Evolutionary conservation across 2,888 invertebrate species (phyloP).

Genomic region (Pristionchus exspectatus): DNA sequence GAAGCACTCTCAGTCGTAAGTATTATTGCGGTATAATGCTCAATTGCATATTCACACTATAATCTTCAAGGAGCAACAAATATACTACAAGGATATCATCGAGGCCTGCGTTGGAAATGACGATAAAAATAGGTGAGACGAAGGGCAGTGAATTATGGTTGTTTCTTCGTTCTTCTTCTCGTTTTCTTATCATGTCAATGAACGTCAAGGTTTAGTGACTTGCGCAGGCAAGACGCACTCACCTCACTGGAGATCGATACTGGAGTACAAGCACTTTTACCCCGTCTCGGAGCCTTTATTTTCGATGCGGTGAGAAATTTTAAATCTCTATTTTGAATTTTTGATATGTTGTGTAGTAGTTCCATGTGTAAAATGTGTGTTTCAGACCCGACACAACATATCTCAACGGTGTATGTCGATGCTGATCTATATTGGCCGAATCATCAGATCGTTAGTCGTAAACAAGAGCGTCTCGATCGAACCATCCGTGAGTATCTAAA

Average conservation of each 20-base stretch:
- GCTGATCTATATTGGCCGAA: conserved; percentile 65
- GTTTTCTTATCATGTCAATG: background rate
- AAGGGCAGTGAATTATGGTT: background rate
- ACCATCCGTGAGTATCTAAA: conserved; percentile 59
- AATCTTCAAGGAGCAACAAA: conserved; percentile 64
- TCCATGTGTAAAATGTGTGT: background rate
- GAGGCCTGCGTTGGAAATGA: conserved; percentile 66
- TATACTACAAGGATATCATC: conserved; percentile 66
- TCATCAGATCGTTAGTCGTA: conserved; percentile 60
- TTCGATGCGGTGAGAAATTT: conserved; percentile 81
- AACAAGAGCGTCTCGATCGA: conserved; percentile 64
- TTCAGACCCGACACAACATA: conserved; percentile 60
- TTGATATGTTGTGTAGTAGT: no score
- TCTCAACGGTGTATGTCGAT: conserved; percentile 64
- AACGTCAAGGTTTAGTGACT: background rate
- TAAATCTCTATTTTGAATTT: conserved; percentile 79
- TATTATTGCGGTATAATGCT: background rate
- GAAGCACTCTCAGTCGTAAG: conserved; percentile 51
- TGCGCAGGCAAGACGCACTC: conserved; percentile 71
- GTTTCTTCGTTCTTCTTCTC: background rate
- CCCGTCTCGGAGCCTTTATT: conserved; percentile 15
- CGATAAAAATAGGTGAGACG: conserved; percentile 81
- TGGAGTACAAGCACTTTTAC: conserved; percentile 61
- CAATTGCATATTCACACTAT: background rate
- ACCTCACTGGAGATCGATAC: conserved; percentile 66